Evolutionary conservation across 1,140 invertebrate species (phyloP), one percentile per base, ranked within the genome.

Genomic region (Bathynomus jamesi): DNA sequence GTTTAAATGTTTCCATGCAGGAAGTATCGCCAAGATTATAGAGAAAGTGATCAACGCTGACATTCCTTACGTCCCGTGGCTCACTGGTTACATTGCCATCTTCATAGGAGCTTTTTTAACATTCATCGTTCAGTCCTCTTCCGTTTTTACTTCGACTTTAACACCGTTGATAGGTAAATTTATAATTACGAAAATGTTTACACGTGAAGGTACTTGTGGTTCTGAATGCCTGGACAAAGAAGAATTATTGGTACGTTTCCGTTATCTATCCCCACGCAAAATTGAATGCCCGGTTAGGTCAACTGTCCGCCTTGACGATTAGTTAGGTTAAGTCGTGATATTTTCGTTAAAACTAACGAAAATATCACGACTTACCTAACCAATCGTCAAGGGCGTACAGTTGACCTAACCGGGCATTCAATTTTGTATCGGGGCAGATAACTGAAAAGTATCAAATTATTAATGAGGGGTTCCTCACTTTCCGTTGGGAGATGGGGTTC

Each of bases 101-200:
- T 31, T 86, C 1, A 80, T 88, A 7, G 87, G 87, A 13, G 82
- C 83, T 21, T 78, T 83, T 0, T 79, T 88, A 46, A 89, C 88
- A 2, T 84, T 89, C 32, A 76, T 89, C 25, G 84, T 88, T 0
- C 88, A 89, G 81, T 87, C 86, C 31, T 85, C 84, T 70, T 87
- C 86, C 21, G 85, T 89, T 28, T 89, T 89, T 78, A 88, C 87
- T 0, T 88, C 87, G 8, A 83, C 86, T 0, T 78, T 89, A 11
- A 88, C 87, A 4, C 87, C 88, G 2, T 80, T 89, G 4, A 87
- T 88, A n/a, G 88, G 87, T 28, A 78, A 87, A 70, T 71, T 8
- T 40, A n/a, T 17, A 61, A n/a, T 25, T 28, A 1, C 7, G 28
- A 10, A 24, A 3, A 61, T 24, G n/a, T 66, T 53, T 8, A 11